Base-by-base conservation (phyloP, 2,113 vertebrate species). In the Corythornis cristatus region DNA sequence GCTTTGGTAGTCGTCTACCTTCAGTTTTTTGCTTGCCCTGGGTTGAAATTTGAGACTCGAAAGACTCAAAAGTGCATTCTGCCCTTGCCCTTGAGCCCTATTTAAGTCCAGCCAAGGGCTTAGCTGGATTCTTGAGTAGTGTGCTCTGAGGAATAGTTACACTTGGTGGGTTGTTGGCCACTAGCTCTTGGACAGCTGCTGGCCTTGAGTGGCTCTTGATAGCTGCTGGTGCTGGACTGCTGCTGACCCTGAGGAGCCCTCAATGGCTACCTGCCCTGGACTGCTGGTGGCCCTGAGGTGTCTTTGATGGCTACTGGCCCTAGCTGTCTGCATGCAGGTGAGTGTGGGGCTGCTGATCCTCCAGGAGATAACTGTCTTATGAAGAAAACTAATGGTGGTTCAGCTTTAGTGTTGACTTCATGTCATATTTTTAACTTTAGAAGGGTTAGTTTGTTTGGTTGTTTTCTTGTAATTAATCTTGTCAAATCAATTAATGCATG, bases 71-170 rank as follows among this genome's bases (percentile, higher is more conserved):
- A 28, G n/a, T 18, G 22, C 8, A 2, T 31, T 26, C 48, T 14
- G 45, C 61, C 37, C 11, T 25, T 54, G 29, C 40, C 25, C n/a
- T 5, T 22, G 26, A 40, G 28, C 12, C 15, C 81, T 45, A 14
- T 53, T 82, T 43, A 64, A 82, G 35, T 10, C 22, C 43, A 40
- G 3, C 2, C 1, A 21, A 22, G 10, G 2, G 0, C 0, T 0
- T 0, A 0, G 0, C 3, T 5, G 1, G 0, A 0, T 45, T 40
- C 0, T 0, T 1, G 3, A 3, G 1, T 0, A 1, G 3, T 2
- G 46, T 37, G 37, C 37, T 37, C 37, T 37, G 37, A 37, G 37
- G 37, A 37, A 37, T 37, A 10, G 37, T 37, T 37, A 37, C 37
- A 37, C 37, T 37, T 37, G 37, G 37, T 37, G 37, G 37, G 37